Evolutionary conservation across 1,140 invertebrate species (phyloP).

Genomic region (Drosophila navojoa): DNA sequence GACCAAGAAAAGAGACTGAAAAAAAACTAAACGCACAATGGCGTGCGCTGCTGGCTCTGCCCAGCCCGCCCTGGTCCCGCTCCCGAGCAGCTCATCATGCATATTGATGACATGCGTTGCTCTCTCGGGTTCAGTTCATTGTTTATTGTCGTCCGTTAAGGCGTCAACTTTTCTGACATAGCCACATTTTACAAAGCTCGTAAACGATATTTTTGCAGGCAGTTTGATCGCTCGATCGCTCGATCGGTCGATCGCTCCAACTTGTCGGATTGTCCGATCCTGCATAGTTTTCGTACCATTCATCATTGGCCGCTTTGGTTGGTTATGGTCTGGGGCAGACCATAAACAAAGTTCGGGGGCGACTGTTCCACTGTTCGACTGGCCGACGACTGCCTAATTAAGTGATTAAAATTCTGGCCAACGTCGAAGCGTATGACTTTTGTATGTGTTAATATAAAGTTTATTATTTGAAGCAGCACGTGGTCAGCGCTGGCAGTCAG

Average conservation of each 20-base stretch:
- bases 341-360: slow-evolving; percentile 65
- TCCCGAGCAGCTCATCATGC: slow-evolving; percentile 60
- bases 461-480: slow-evolving; percentile 83
- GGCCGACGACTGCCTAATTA: slow-evolving; percentile 63
- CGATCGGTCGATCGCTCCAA: slow-evolving; percentile 32
- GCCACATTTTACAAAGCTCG: slow-evolving; percentile 51
- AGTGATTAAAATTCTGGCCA: slow-evolving; percentile 78
- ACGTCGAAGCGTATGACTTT: slow-evolving; percentile 70
- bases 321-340: slow-evolving; percentile 42
- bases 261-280: slow-evolving; percentile 32
- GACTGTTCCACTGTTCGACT: slow-evolving; percentile 21
- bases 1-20: slow-evolving; percentile 9
- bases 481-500: slow-evolving; percentile 49
- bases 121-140: slow-evolving; percentile 49
- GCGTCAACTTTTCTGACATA: slow-evolving; percentile 62
- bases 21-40: slow-evolving; percentile 56
- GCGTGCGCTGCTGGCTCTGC: slow-evolving; percentile 59
- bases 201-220: slow-evolving; percentile 69
- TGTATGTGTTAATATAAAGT: slow-evolving; percentile 83
- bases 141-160: slow-evolving; percentile 65
- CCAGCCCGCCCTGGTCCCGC: slow-evolving; percentile 1
- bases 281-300: slow-evolving; percentile 69
- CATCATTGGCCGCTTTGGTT: slow-evolving; percentile 47
- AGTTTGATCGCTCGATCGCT: slow-evolving; percentile 33
- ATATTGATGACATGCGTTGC: slow-evolving; percentile 71